These are phyloP conservation scores for Colaptes auratus DNA, from an alignment of 2,113 vertebrate species.

Conservation along the genomic window DNA sequence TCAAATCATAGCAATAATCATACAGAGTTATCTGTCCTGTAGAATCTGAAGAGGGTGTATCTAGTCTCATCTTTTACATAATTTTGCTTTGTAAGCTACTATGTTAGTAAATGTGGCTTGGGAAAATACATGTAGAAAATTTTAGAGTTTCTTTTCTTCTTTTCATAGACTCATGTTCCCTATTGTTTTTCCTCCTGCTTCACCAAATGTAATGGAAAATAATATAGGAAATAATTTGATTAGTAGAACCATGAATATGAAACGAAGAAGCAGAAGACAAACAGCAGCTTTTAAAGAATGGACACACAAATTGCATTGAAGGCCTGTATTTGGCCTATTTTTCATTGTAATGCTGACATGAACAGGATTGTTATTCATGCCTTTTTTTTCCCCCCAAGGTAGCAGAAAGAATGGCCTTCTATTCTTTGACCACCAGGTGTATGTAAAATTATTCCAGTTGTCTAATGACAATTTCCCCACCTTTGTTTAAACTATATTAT, in stretches of 20 bases:
- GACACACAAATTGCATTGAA: not conserved
- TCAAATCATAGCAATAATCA: not conserved
- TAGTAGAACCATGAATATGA: not conserved
- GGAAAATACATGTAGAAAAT: not conserved
- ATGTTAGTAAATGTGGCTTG: not conserved
- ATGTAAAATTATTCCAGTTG: not conserved
- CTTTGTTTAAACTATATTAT: not conserved
- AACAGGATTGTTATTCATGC: no score
- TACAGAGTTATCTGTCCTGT: not conserved
- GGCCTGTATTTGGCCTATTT: not conserved
- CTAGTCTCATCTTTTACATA: not conserved
- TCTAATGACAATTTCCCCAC: fast-evolving
- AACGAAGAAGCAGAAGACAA: not conserved
- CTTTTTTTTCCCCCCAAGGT: no score
- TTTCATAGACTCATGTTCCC: not conserved
- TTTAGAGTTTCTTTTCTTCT: not conserved
- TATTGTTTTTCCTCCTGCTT: not conserved
- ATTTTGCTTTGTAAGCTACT: not conserved
- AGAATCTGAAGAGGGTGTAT: not conserved
- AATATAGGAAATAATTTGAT: not conserved
- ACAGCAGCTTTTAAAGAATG: not conserved
- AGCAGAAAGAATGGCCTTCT: not conserved
- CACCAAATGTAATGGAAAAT: not conserved
- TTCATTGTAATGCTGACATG: not conserved
- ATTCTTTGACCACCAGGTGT: not conserved